Base-by-base conservation (phyloP, 2,888 invertebrate species). In the Ophonus ardosiacus region DNA sequence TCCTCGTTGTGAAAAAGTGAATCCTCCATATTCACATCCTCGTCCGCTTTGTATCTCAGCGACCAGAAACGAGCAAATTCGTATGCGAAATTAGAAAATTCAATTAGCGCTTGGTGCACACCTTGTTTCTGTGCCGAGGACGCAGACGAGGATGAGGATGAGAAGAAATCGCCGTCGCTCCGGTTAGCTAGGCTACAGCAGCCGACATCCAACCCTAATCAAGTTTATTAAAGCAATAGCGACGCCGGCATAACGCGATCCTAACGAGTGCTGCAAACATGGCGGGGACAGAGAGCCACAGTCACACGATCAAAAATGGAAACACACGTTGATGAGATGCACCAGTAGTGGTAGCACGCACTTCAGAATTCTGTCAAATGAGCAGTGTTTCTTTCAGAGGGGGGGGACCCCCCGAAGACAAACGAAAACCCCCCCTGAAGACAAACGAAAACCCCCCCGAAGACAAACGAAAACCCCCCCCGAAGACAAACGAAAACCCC, bases 21-120 rank as follows among this genome's bases (percentile, higher is more conserved):
- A 31, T 31, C 31, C 31, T 31, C 31, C 31, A 31, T n/a, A n/a
- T n/a, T n/a, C n/a, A 17, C 61, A 15, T 1, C 57, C 18, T 57
- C 40, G 7, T 0, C 18, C 10, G n/a, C 40, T 13, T 8, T 24
- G 57, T 57, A 57, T 61, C 61, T 57, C 21, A 61, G 59, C 59
- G 61, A 61, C 81, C 63, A 80, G 61, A 81, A 81, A 81, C 63
- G 51, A 81, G 81, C 88, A 87, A 89, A 90, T 90, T 90, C 89
- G 89, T 89, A 90, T 90, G 89, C 90, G 88, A 88, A 89, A 89
- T 89, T 89, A 87, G 88, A 88, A 87, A 86, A 87, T 87, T 88
- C 88, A 90, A 90, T 90, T 90, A 90, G 90, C 31, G 21, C 78
- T 6, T 8, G 8, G 43, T 13, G 43, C 43, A 51, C 43, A 51